phyloP scores from a whole-genome alignment of 2,113 vertebrate genomes.

The Apaloderma vittatum region DNA sequence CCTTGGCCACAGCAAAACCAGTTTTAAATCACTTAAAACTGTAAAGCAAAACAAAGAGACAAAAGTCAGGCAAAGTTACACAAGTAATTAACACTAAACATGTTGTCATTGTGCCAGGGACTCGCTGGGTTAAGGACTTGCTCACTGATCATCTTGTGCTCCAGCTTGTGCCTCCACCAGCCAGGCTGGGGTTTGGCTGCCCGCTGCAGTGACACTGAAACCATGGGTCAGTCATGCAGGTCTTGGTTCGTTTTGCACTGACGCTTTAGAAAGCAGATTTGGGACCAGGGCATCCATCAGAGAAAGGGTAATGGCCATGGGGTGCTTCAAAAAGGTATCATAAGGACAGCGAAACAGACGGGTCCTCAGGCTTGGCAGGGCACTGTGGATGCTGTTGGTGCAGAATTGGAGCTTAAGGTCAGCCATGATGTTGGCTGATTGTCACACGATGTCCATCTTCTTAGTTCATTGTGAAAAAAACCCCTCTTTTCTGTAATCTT shows the following conservation, averaged over 20 bases:
- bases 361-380: not conserved
- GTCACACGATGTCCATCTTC: not conserved
- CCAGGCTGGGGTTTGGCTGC: not conserved
- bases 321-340: not conserved
- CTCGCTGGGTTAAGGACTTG: not conserved
- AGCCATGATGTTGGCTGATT: rapidly evolving
- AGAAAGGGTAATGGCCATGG: not conserved
- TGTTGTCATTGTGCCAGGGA: not conserved
- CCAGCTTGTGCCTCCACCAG: too few relatives aligned
- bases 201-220: not conserved
- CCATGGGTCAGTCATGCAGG: not conserved
- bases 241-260: not conserved
- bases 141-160: not conserved
- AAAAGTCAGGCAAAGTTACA: not conserved
- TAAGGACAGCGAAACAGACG: not conserved
- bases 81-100: not conserved
- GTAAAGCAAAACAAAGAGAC: not conserved
- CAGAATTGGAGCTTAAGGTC: not conserved
- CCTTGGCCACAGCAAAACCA: not conserved
- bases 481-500: not conserved
- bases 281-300: not conserved
- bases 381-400: not conserved
- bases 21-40: not conserved
- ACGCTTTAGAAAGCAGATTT: not conserved
- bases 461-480: rapidly evolving